Percentiles rank a stretch among this genome's conserved stretches.
These are phyloP conservation scores for Pseudococcus longispinus DNA, from an alignment of 2,888 invertebrate species.

Conservation along the genomic window DNA sequence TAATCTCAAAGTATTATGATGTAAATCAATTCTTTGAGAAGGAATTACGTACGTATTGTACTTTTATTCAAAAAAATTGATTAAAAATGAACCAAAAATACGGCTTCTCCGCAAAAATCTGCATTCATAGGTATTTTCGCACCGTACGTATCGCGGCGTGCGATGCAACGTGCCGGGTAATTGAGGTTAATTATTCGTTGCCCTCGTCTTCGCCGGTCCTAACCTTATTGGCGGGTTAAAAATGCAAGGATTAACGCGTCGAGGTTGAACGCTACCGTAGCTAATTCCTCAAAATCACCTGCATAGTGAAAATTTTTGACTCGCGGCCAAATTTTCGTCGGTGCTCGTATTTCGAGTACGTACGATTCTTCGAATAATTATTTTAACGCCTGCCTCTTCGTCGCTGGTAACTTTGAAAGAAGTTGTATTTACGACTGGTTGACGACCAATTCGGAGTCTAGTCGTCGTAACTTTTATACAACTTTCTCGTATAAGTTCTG, in stretches of 20 bases:
- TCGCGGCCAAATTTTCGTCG: background rate
- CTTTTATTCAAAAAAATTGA: background rate
- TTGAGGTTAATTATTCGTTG: constrained; percentile 28
- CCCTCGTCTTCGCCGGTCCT: background rate
- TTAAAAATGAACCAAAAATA: background rate
- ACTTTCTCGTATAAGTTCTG: background rate
- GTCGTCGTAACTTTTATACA: background rate
- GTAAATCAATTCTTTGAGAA: background rate
- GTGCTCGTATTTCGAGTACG: background rate
- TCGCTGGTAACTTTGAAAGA: background rate
- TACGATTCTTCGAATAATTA: background rate
- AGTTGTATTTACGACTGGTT: background rate
- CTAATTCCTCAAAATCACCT: background rate
- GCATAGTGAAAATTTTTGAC: background rate
- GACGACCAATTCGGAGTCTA: background rate
- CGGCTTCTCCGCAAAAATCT: background rate
- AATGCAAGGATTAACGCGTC: constrained; percentile 13
- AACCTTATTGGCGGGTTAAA: constrained; percentile 4
- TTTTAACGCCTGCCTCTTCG: background rate
- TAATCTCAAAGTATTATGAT: no score
- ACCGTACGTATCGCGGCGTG: background rate
- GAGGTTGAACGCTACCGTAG: background rate
- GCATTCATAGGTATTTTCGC: background rate
- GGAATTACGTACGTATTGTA: background rate
- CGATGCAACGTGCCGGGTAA: background rate